These are phyloP conservation scores for Tinamus guttatus DNA, from an alignment of 2,113 vertebrate species.

Conservation along the genomic window DNA sequence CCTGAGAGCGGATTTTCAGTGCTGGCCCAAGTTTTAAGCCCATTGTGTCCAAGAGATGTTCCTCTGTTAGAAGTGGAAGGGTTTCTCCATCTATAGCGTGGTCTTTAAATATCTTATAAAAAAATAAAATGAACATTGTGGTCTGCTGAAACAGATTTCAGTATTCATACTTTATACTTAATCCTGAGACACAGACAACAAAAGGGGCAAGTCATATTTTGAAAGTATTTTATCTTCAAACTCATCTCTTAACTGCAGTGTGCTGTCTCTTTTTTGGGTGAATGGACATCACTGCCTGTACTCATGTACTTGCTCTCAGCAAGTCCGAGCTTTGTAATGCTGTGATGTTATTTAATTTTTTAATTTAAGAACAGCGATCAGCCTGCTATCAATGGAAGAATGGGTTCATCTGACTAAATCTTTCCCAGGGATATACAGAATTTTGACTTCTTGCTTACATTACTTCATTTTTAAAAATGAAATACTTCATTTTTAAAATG, in stretches of 20 bases:
- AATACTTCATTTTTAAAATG: neutral
- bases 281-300: neutral
- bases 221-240: neutral
- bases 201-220: neutral
- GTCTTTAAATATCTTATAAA: slow-evolving; percentile 89
- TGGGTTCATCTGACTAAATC: neutral
- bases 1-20: slow-evolving; percentile 96
- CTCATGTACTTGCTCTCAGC: neutral
- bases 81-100: slow-evolving; percentile 97
- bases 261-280: neutral
- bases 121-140: slow-evolving; percentile 41
- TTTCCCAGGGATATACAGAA: neutral
- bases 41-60: slow-evolving; percentile 93
- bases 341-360: neutral
- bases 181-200: neutral
- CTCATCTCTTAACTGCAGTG: neutral
- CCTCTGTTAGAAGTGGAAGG: slow-evolving; percentile 92
- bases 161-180: neutral
- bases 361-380: neutral
- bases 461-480: no score
- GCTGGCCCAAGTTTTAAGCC: slow-evolving; percentile 94
- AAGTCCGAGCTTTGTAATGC: neutral
- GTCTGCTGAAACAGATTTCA: neutral
- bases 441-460: neutral
- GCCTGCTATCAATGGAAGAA: neutral